Evolutionary conservation across 1,140 invertebrate species (phyloP).

Genomic region (Holcopasites calliopsidis): DNA sequence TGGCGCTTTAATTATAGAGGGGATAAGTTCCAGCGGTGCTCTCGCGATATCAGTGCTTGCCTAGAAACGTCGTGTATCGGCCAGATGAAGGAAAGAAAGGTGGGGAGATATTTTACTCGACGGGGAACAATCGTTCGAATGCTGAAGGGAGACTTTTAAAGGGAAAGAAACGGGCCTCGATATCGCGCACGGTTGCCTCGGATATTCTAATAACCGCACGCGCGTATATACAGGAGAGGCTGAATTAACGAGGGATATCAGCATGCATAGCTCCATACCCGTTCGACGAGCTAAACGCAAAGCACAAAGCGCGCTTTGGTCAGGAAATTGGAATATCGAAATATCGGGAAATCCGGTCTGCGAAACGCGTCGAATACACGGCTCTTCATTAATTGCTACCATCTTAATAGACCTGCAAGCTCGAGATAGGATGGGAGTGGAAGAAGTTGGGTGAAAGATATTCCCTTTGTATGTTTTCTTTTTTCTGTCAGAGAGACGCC

Average conservation of each 20-base stretch:
- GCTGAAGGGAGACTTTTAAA: neutral
- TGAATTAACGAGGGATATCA: too few relatives aligned
- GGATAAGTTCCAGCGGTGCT: too few relatives aligned
- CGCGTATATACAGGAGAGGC: too few relatives aligned
- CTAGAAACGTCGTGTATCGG: neutral
- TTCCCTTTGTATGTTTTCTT: too few relatives aligned
- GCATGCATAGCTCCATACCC: too few relatives aligned
- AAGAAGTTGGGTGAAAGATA: neutral
- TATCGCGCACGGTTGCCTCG: neutral
- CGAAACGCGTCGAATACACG: too few relatives aligned
- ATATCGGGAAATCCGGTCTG: too few relatives aligned
- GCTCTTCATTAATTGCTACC: neutral
- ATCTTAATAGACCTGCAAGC: too few relatives aligned
- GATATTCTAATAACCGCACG: too few relatives aligned
- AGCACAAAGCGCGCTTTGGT: neutral
- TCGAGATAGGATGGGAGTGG: neutral
- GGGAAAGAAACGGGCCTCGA: neutral
- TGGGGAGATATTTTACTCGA: too few relatives aligned
- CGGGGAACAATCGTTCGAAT: neutral
- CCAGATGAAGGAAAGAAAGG: neutral
- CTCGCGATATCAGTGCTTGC: neutral
- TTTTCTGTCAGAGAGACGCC: neutral
- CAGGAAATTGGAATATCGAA: conserved; percentile 2
- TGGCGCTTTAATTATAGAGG: neutral
- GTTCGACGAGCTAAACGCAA: too few relatives aligned